These are phyloP conservation scores for Carcinoscorpius rotundicauda DNA, from an alignment of 1,140 invertebrate genomes.

Conservation along the genomic window DNA sequence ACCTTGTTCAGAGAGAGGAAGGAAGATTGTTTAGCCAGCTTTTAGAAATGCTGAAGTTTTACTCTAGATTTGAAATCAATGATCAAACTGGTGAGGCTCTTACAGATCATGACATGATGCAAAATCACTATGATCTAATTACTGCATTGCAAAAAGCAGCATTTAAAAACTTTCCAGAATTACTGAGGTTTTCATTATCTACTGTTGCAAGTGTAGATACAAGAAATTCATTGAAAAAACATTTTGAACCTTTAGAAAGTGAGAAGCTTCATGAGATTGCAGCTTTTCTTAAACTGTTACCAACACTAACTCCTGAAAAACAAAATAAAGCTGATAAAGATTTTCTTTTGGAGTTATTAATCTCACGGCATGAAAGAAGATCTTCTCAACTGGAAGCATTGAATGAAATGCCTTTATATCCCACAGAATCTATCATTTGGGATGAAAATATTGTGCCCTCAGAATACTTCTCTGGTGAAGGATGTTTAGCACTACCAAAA, in stretches of 20 bases:
- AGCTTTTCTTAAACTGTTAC: conserved; percentile 71
- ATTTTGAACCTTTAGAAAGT: conserved; percentile 65
- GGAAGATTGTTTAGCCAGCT: conserved; percentile 86
- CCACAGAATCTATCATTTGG: conserved; percentile 97
- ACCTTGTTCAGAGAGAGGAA: conserved; percentile 58
- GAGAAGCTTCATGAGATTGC: conserved; percentile 72
- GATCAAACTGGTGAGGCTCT: conserved; percentile 90
- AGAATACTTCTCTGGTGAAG: conserved; percentile 92
- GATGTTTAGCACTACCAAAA: conserved; percentile 89
- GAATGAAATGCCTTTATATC: conserved; percentile 97
- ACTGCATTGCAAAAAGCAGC: conserved; percentile 81
- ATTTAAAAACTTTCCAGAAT: conserved; percentile 80
- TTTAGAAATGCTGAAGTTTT: conserved; percentile 91
- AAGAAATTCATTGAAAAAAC: conserved; percentile 65
- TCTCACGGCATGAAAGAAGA: conserved; percentile 74
- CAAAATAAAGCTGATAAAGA: conserved; percentile 51
- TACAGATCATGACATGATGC: conserved; percentile 83
- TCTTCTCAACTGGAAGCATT: conserved; percentile 85
- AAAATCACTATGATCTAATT: conserved; percentile 83
- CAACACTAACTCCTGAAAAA: conserved; percentile 50
- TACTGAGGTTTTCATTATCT: conserved; percentile 72
- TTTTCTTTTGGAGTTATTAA: conserved; percentile 72
- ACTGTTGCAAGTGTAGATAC: conserved; percentile 93
- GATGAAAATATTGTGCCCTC: conserved; percentile 97
- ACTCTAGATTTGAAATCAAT: conserved; percentile 94